Evolutionary conservation across 1,140 invertebrate genomes (phyloP).

Genomic region (Gonioctena quinquepunctata): DNA sequence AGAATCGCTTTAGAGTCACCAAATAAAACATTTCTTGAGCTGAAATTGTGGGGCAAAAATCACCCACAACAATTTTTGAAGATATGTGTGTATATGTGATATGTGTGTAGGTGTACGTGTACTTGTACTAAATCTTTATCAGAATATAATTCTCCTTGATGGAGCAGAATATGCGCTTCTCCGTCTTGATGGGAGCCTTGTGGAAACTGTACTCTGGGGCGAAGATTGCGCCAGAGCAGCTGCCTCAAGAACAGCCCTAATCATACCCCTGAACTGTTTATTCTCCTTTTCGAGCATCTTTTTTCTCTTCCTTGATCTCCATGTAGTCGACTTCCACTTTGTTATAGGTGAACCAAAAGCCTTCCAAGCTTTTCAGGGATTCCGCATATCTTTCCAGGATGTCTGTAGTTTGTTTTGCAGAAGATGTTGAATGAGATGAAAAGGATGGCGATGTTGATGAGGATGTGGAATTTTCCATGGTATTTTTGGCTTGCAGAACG

Average conservation of each 20-base stretch:
- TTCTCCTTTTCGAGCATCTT: conserved; percentile 38
- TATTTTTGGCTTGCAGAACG: conserved; percentile 16
- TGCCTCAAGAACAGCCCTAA: conserved; percentile 43
- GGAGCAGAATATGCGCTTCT: conserved; percentile 33
- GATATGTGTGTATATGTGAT: too few species aligned
- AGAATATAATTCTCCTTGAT: conserved; percentile 7
- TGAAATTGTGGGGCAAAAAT: too few species aligned
- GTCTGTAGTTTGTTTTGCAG: not conserved
- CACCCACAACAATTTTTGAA: too few species aligned
- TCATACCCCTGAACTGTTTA: conserved; percentile 38
- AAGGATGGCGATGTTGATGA: not conserved
- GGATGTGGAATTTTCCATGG: not conserved
- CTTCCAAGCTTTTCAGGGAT: conserved; percentile 36
- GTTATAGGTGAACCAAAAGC: conserved; percentile 44
- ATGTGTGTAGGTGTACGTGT: too few species aligned
- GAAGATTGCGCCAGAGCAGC: conserved; percentile 33
- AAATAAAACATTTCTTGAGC: too few species aligned
- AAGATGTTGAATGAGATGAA: not conserved
- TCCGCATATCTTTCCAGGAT: conserved; percentile 27
- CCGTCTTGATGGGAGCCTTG: conserved; percentile 26
- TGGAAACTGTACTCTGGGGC: conserved; percentile 30
- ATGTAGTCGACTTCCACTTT: conserved; percentile 40
- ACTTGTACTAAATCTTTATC: too few species aligned
- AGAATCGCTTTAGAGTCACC: too few species aligned
- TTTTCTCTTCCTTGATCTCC: conserved; percentile 43